These are phyloP conservation scores for Hydrochoerus hydrochaeris DNA, from an alignment of 2,113 vertebrate species.

Conservation along the genomic window DNA sequence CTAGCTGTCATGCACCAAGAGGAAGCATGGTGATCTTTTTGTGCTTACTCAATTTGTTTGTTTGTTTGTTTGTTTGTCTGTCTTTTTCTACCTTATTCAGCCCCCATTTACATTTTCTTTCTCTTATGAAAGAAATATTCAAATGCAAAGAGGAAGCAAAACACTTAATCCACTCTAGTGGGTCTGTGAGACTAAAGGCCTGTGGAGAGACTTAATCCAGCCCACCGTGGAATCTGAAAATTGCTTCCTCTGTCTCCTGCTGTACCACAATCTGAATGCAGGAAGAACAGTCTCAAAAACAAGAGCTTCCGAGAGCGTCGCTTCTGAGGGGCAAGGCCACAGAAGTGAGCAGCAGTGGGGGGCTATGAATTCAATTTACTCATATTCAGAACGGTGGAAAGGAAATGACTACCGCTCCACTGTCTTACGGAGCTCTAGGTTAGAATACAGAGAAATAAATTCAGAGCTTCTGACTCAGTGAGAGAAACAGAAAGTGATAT, in stretches of 20 bases:
- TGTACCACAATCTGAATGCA: constrained; percentile 72
- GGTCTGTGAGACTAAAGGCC: constrained; percentile 57
- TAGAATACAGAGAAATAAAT: constrained; percentile 52
- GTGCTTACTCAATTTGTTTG: constrained; percentile 48
- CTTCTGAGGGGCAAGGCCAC: constrained; percentile 60
- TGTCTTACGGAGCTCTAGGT: constrained; percentile 1
- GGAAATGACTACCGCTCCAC: constrained; percentile 43
- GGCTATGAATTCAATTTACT: constrained; percentile 78
- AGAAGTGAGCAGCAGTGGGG: constrained; percentile 60
- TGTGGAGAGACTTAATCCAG: constrained; percentile 63
- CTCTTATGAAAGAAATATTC: constrained; percentile 47
- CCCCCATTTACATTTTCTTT: constrained; percentile 63
- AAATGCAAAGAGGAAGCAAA: constrained; percentile 67
- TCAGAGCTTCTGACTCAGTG: constrained; percentile 48
- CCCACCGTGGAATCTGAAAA: constrained; percentile 71
- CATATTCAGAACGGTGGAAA: constrained; percentile 70
- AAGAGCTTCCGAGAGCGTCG: constrained; percentile 70
- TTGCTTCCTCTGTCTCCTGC: constrained; percentile 71
- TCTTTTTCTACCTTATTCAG: constrained; percentile 19
- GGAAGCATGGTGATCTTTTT: constrained; percentile 1
- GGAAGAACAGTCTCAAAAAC: constrained; percentile 73
- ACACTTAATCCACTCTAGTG: constrained; percentile 54
- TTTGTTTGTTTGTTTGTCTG: constrained; percentile 39
- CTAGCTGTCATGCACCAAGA: background rate
- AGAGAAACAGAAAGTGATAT: constrained; percentile 31